Base-by-base conservation (phyloP, 1,140 invertebrate species). In the Homalodisca vitripennis region DNA sequence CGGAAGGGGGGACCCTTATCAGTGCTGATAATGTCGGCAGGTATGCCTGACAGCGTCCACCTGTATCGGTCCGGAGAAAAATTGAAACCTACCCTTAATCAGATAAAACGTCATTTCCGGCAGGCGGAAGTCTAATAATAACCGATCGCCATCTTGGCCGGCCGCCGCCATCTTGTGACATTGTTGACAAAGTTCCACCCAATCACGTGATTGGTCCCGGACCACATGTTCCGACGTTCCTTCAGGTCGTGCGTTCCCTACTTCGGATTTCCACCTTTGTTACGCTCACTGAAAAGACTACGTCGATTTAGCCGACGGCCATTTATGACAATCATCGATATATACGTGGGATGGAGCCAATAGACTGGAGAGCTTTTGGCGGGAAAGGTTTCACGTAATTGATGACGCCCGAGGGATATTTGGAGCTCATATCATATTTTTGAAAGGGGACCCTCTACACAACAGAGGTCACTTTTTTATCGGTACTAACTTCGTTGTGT, bases 81-180 rank as follows among this genome's bases (percentile, higher is more conserved):
- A 60, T 60, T 60, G 55, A 55, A 46, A n/a, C 31, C 67, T 13
- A n/a, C 47, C 24, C 17, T 47, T 67, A 68, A 68, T 68, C 67
- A 55, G 67, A 68, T 68, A 68, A 57, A 68, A 57, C 51, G 67
- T 68, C 67, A 57, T 68, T 68, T 68, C 67, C 63, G 31, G 26
- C 27, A 13, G 12, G 24, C 29, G 24, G 48, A 51, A 10, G 14
- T 60, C 55, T 26, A 60, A 60, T 64, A 64, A 55, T 26, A 55
- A 55, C 51, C 55, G 24, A 24, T 24, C 22, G 55, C 55, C 55
- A 60, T 60, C 14, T 60, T 60, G 55, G 27, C 2, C 55, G 20
- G 32, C 24, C 17, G 62, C 20, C 62, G 62, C 62, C 62, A 64
- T 64, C 27, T 64, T 64, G 27, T 10, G 34, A 64, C 30, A 64